Evolutionary conservation across 2,113 vertebrate species (phyloP), one percentile per base, ranked within the genome.

Genomic region (Poeciliopsis prolifica): DNA sequence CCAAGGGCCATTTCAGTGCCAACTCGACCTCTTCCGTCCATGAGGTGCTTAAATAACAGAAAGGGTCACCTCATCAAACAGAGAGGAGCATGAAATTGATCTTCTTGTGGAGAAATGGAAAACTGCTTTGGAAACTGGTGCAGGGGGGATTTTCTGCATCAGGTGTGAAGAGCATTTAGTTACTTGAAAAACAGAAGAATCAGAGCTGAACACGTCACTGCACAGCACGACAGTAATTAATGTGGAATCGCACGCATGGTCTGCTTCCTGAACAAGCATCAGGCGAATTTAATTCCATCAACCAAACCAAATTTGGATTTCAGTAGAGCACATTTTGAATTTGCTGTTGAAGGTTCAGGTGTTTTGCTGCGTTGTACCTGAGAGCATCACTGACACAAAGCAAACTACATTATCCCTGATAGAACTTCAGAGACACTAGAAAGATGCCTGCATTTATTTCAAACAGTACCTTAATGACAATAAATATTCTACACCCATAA

Each of bases 41-140:
- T 26, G 26, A 61, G 60, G 29, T 24, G 61, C 89, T 94, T 95
- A 94, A 94, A 92, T 92, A 92, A 70, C 35, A 48, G 24, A 69
- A 68, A 28, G 31, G 65, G 40, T 72, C 70, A 88, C 62, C 61
- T 79, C 80, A 75, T 77, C 74, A 77, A 30, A 24, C 40, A 31
- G 66, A 70, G 30, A 67, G 42, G n/a, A 64, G 84, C 61, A 14
- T 88, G 78, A 87, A 91, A 87, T 87, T 74, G 33, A 77, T 73
- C 40, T 76, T 80, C 42, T 26, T 66, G 4, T 72, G 64, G 28
- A 61, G n/a, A 37, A 74, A 75, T 71, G 22, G 82, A 84, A 72
- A 85, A 9, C 14, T 35, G 63, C 63, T 42, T 40, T 62, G 51
- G 51, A 33, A 60, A 61, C 72, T 13, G 14, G 60, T 0, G 26